Conservation (phyloP, 2,888 invertebrate species). For the Brachypalpus laphriformis region DNA sequence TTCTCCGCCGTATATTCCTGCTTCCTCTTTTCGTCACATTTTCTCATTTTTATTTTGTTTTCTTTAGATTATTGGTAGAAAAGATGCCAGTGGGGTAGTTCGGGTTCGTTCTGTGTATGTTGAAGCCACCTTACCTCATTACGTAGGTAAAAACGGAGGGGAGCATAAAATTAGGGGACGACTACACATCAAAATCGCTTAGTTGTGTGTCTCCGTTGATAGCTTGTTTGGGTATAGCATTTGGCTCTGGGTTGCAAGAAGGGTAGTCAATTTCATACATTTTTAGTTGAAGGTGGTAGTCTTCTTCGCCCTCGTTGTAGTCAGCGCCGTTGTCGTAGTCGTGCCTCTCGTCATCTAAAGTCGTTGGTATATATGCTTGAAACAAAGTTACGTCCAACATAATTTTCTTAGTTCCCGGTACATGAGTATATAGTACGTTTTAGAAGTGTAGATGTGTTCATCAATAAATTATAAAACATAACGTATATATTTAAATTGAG, state of each 20-base stretch:
- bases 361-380: slow-evolving; percentile 10
- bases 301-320: slow-evolving; percentile 5
- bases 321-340: slow-evolving; percentile 14
- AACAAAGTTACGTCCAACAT: slow-evolving; percentile 11
- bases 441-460: slow-evolving; percentile 26
- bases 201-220: slow-evolving; percentile 13
- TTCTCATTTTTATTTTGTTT: slow-evolving; percentile 18
- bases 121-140: background rate
- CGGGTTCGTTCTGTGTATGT: background rate
- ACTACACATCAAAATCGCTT: slow-evolving; percentile 21
- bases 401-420: background rate
- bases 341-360: slow-evolving; percentile 2
- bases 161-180: background rate
- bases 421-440: slow-evolving; percentile 14
- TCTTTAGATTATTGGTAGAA: slow-evolving; percentile 23
- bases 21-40: slow-evolving; percentile 4
- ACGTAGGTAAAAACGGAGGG: background rate
- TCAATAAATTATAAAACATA: slow-evolving; percentile 39
- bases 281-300: slow-evolving; percentile 41
- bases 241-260: slow-evolving; percentile 2
- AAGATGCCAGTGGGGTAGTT: slow-evolving; percentile 9
- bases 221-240: slow-evolving; percentile 12
- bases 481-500: slow-evolving; percentile 25
- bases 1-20: slow-evolving; percentile 7
- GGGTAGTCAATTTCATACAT: slow-evolving; percentile 16